A percentile compares a stretch with the other conserved stretches of the same genome.
Conservation (phyloP, 2,797 vertebrate species). For the Gymnocypris eckloni region DNA sequence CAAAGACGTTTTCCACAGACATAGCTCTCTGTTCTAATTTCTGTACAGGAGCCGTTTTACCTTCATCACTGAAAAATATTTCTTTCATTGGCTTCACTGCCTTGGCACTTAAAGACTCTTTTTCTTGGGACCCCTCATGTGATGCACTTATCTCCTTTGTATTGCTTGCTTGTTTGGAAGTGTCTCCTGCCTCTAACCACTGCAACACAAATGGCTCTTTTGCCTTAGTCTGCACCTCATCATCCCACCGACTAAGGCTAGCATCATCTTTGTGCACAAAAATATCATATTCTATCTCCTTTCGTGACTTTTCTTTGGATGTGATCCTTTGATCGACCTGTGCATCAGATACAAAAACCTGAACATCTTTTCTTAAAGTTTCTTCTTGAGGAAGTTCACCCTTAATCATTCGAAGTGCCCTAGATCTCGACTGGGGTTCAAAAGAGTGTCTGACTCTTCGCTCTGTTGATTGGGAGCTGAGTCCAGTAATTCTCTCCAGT, state of each 20-base stretch:
- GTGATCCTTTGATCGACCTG: slow-evolving; percentile 39
- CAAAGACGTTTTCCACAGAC: slow-evolving; percentile 70
- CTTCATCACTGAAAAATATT: slow-evolving; percentile 57
- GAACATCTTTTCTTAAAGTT: slow-evolving; percentile 14
- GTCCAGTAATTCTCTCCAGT: slow-evolving; percentile 66
- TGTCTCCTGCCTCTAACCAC: slow-evolving; percentile 65
- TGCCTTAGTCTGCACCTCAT: slow-evolving; percentile 48
- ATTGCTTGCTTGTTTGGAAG: slow-evolving; percentile 53
- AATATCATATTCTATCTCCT: slow-evolving; percentile 55
- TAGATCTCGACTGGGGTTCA: slow-evolving; percentile 76
- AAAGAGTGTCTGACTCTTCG: slow-evolving; percentile 72
- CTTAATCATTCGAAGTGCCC: slow-evolving; percentile 75
- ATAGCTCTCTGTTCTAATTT: slow-evolving; percentile 55
- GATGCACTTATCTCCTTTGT: slow-evolving; percentile 45
- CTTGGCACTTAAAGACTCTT: slow-evolving; percentile 61
- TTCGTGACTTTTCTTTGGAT: slow-evolving; percentile 44
- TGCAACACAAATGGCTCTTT: slow-evolving; percentile 57
- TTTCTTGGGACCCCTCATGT: slow-evolving; percentile 46
- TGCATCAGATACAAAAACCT: slow-evolving; percentile 43
- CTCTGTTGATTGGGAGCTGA: slow-evolving; percentile 53
- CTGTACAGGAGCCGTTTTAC: slow-evolving; percentile 52
- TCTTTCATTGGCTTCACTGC: slow-evolving; percentile 58
- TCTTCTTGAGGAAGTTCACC: slow-evolving; percentile 68
- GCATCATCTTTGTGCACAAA: slow-evolving; percentile 40
- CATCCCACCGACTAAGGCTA: slow-evolving; percentile 47